A percentile compares a stretch with the other conserved stretches of the same genome.
These are phyloP conservation scores for Gorsachius goisagi DNA, from an alignment of 2,113 vertebrate species.

Conservation along the genomic window DNA sequence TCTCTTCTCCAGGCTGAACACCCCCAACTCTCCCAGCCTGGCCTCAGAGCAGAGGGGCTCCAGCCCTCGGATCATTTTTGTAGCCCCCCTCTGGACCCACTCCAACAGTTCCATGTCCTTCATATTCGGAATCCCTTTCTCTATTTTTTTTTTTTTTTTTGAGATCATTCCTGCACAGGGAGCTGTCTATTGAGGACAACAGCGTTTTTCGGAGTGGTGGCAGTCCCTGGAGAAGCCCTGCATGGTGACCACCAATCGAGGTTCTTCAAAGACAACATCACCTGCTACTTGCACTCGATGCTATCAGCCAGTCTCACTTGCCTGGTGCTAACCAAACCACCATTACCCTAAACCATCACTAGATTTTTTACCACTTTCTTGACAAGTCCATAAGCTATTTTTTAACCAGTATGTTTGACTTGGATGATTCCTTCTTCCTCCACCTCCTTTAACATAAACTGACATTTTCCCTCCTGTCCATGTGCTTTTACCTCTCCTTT, in stretches of 20 bases:
- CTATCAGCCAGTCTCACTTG: background rate
- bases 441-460: background rate
- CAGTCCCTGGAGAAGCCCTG: background rate
- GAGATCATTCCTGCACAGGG: background rate
- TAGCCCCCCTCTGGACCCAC: no score
- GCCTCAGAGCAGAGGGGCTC: no score
- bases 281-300: background rate
- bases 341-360: background rate
- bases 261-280: background rate
- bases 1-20: no score
- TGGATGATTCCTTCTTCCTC: background rate
- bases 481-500: background rate
- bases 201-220: rapidly evolving
- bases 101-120: no score
- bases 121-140: background rate
- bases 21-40: no score
- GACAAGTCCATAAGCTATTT: rapidly evolving
- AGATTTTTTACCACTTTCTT: background rate
- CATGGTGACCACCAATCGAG: background rate
- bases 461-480: background rate
- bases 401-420: background rate
- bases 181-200: background rate
- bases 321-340: background rate
- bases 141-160: no score
- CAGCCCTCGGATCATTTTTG: no score